phyloP scores from a whole-genome alignment of 2,888 invertebrate species.

The Electrophaes corylata region DNA sequence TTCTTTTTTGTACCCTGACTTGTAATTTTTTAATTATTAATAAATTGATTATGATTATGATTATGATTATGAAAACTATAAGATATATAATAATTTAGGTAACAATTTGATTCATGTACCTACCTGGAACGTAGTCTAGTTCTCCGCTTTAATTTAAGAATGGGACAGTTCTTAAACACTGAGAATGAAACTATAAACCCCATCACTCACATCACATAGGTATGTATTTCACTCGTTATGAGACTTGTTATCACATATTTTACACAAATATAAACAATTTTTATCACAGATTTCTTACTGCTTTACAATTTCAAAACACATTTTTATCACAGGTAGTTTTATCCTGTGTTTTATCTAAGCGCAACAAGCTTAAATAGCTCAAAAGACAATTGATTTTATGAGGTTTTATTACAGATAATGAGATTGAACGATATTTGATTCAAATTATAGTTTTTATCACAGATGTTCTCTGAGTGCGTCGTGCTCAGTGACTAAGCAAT shows the following conservation, averaged over 20 bases:
- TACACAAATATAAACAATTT: not conserved
- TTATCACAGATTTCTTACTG: conserved; percentile 1
- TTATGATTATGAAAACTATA: too few species aligned
- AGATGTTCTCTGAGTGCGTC: conserved; percentile 56
- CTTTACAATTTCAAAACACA: conserved; percentile 50
- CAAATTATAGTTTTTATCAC: conserved; percentile 51
- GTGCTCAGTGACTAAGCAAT: conserved; percentile 65
- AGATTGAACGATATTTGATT: not conserved
- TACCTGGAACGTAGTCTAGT: conserved; percentile 53
- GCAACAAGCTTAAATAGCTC: not conserved
- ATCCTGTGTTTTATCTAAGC: not conserved
- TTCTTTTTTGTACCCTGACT: too few species aligned
- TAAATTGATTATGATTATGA: too few species aligned
- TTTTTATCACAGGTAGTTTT: conserved; percentile 31
- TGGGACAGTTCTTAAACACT: conserved; percentile 76
- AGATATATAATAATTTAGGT: too few species aligned
- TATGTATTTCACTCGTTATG: conserved; percentile 6
- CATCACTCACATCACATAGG: conserved; percentile 51
- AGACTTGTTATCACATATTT: conserved; percentile 35
- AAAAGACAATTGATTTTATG: not conserved
- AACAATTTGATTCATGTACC: too few species aligned
- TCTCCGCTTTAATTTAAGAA: conserved; percentile 63
- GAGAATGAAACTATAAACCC: conserved; percentile 72
- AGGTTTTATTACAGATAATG: not conserved
- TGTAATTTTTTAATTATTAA: too few species aligned